Evolutionary conservation across 2,888 invertebrate genomes (phyloP).

Genomic region (Lithodes maja): DNA sequence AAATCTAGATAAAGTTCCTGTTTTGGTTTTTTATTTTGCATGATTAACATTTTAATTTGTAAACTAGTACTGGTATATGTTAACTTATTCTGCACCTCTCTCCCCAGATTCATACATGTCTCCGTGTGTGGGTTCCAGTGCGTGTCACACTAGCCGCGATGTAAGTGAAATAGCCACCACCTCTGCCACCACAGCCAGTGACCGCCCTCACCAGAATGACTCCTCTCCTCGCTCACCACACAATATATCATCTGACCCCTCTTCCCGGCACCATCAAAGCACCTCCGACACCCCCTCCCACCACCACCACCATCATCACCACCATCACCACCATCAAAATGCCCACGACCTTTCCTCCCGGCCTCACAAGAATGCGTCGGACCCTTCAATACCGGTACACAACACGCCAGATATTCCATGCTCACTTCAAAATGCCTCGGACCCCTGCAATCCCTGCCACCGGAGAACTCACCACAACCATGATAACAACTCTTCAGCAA

Average conservation of each 20-base stretch:
- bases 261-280: neutral
- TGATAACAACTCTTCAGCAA: neutral
- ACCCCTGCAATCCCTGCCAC: constrained; percentile 1
- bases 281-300: neutral
- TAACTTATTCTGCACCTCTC: too few species aligned
- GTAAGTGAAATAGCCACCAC: constrained; percentile 54
- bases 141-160: constrained; percentile 63
- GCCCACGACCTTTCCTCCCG: neutral
- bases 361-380: neutral
- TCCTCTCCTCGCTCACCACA: constrained; percentile 6
- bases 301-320: too few species aligned
- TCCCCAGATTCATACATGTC: constrained; percentile 62
- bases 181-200: constrained; percentile 19
- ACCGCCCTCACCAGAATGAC: neutral
- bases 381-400: neutral
- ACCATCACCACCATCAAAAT: neutral
- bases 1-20: too few species aligned
- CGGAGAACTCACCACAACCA: neutral
- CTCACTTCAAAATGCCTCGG: neutral
- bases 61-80: neutral
- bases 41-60: neutral
- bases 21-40: neutral
- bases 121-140: constrained; percentile 58
- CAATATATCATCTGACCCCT: neutral
- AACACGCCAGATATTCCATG: neutral